Percentiles rank a stretch among this genome's conserved stretches.
Conservation (phyloP, 2,888 invertebrate genomes). For the Melinaea menophilus region DNA sequence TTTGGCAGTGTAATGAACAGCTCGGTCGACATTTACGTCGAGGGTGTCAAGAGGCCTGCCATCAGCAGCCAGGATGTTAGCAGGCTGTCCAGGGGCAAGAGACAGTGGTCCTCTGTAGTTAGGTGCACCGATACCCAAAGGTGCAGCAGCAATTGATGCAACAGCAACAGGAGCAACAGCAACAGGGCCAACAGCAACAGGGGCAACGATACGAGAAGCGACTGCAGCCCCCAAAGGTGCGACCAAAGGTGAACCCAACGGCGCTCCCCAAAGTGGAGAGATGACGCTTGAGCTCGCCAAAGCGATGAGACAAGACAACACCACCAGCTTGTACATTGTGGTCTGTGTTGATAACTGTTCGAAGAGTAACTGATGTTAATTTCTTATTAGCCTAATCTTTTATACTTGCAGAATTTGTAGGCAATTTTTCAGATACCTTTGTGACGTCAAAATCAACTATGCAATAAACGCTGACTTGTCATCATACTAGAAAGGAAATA, state of each 20-base stretch:
- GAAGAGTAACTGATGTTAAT: slow-evolving; percentile 57
- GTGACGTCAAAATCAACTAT: slow-evolving; percentile 36
- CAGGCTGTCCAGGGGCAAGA: slow-evolving; percentile 66
- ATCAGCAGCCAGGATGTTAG: slow-evolving; percentile 64
- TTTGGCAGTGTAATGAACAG: slow-evolving; percentile 61
- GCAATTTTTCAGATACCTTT: slow-evolving; percentile 64
- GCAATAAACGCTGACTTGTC: slow-evolving; percentile 35
- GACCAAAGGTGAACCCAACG: slow-evolving; percentile 13
- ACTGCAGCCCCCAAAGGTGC: slow-evolving; percentile 38
- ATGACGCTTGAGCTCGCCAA: slow-evolving; percentile 72
- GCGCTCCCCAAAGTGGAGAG: slow-evolving; percentile 29
- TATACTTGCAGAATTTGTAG: slow-evolving; percentile 62
- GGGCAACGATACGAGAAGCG: slow-evolving; percentile 38
- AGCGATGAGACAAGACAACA: slow-evolving; percentile 80
- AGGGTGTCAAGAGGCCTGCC: slow-evolving; percentile 71
- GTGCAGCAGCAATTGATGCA: slow-evolving; percentile 2
- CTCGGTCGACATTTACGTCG: slow-evolving; percentile 69
- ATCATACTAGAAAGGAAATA: slow-evolving; percentile 37
- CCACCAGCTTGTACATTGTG: slow-evolving; percentile 79
- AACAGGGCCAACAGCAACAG: slow-evolving; percentile 44
- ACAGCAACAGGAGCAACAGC: slow-evolving; percentile 43
- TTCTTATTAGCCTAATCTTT: slow-evolving; percentile 52
- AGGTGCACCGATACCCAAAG: slow-evolving; percentile 40
- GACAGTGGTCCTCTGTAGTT: slow-evolving; percentile 71
- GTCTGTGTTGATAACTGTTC: slow-evolving; percentile 68